A percentile compares a stretch with the other conserved stretches of the same genome.
Evolutionary conservation across 2,797 vertebrate species (phyloP).

Genomic region (Leptoclinus maculatus): DNA sequence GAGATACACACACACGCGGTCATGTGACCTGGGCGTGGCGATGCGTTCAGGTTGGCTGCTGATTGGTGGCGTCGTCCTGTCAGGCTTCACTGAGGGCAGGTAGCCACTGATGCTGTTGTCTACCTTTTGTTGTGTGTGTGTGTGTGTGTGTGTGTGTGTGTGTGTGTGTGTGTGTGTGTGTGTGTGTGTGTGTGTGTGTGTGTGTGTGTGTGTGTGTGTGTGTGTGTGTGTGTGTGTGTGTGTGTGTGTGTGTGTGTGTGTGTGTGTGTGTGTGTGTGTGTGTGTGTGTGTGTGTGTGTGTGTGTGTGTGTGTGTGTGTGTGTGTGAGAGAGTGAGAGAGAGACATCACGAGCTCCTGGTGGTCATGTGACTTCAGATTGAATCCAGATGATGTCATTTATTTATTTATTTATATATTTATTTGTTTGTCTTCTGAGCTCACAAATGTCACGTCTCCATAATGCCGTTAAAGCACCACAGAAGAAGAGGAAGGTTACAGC

Average conservation of each 20-base stretch:
- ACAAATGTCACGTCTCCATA: background rate
- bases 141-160: too few relatives aligned
- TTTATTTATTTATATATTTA: background rate
- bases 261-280: too few relatives aligned
- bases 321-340: slow-evolving; percentile 8
- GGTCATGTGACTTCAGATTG: slow-evolving; percentile 51
- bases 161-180: too few relatives aligned
- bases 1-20: background rate
- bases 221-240: slow-evolving; percentile 5
- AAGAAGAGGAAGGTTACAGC: background rate
- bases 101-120: slow-evolving; percentile 82
- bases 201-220: too few relatives aligned
- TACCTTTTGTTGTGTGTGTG: slow-evolving; percentile 30
- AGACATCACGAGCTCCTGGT: background rate
- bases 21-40: slow-evolving; percentile 4
- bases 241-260: background rate
- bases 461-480: background rate
- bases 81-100: slow-evolving; percentile 64
- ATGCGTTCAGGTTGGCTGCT: slow-evolving; percentile 40
- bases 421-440: background rate
- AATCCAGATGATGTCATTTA: slow-evolving; percentile 24
- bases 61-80: background rate
- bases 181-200: too few relatives aligned
- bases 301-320: too few relatives aligned
- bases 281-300: too few relatives aligned